Base-by-base conservation (phyloP, 2,797 vertebrate species). In the Scleropages formosus region DNA sequence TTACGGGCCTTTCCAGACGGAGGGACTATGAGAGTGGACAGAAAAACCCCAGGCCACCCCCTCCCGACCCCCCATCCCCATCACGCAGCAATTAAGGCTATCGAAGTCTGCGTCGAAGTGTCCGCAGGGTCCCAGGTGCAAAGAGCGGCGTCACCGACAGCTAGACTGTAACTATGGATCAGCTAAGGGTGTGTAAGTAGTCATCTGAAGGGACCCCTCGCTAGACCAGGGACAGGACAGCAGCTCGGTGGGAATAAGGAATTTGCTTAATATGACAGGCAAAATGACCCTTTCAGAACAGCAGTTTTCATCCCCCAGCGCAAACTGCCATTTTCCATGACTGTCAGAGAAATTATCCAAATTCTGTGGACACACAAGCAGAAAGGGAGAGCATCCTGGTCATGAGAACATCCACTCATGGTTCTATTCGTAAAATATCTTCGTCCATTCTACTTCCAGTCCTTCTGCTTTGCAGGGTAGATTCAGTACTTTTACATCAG, bases 81-180 rank as follows among this genome's bases (percentile, higher is more conserved):
- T 72, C 76, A 78, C 73, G 76, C 61, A 72, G 72, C 79, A 78
- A 82, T 81, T 79, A 81, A 46, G 71, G 66, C 78, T 72, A 74
- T 78, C 75, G 78, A 75, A 63, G 64, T 22, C 46, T 56, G 74
- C 72, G 9, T 6, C 39, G 31, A 2, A 59, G 58, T 56, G 68
- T 79, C 64, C 59, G 78, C 64, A 63, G 46, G 39, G 75, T 81
- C 82, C 79, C 81, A 77, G 78, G 78, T 80, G 78, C 79, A 78
- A 82, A 84, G 86, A 79, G 78, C 77, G 78, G 79, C 73, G 75
- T 73, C 71, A 82, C 83, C 80, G 77, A 75, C 79, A 80, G 87
- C 87, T 87, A 84, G 81, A 80, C 82, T 83, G 83, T 66, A 82
- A 82, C 82, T 85, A 80, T 79, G 81, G 81, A 85, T 80, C 82